These are phyloP conservation scores for Sphaeridia pumilis DNA, from an alignment of 2,888 invertebrate genomes.

Conservation along the genomic window DNA sequence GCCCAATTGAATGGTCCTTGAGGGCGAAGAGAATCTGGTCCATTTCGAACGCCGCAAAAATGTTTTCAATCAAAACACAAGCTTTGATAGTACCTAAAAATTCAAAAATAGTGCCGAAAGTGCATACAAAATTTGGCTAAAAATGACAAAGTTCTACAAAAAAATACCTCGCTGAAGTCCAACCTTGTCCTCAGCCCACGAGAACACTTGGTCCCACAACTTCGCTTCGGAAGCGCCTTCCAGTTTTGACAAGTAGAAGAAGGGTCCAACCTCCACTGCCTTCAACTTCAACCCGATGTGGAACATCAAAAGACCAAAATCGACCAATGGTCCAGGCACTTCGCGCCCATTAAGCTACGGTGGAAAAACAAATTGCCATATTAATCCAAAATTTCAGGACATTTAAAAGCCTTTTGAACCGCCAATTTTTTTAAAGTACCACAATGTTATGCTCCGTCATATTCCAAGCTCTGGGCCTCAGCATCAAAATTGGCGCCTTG, in stretches of 20 bases:
- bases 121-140: background rate
- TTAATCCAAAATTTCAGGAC: background rate
- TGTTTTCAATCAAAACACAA: slow-evolving; percentile 59
- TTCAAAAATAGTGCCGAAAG: background rate
- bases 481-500: slow-evolving; percentile 43
- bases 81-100: slow-evolving; percentile 52
- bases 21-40: slow-evolving; percentile 57
- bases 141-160: slow-evolving; percentile 1
- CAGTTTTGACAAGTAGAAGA: slow-evolving; percentile 59
- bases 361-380: background rate
- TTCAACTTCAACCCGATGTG: slow-evolving; percentile 50
- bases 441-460: slow-evolving; percentile 55
- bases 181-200: slow-evolving; percentile 49
- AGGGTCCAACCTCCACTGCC: slow-evolving; percentile 51
- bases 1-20: slow-evolving; percentile 53
- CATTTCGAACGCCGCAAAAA: slow-evolving; percentile 55
- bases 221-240: slow-evolving; percentile 53
- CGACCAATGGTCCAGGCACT: slow-evolving; percentile 55
- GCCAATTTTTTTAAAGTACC: slow-evolving; percentile 38
- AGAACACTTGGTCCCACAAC: slow-evolving; percentile 58
- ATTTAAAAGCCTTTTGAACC: background rate
- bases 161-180: slow-evolving; percentile 43
- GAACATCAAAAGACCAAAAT: slow-evolving; percentile 55
- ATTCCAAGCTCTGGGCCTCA: slow-evolving; percentile 62
- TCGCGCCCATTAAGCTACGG: slow-evolving; percentile 47